A percentile compares a stretch with the other conserved stretches of the same genome.
phyloP scores from a whole-genome alignment of 2,888 invertebrate species.

The Tetranychus piercei region DNA sequence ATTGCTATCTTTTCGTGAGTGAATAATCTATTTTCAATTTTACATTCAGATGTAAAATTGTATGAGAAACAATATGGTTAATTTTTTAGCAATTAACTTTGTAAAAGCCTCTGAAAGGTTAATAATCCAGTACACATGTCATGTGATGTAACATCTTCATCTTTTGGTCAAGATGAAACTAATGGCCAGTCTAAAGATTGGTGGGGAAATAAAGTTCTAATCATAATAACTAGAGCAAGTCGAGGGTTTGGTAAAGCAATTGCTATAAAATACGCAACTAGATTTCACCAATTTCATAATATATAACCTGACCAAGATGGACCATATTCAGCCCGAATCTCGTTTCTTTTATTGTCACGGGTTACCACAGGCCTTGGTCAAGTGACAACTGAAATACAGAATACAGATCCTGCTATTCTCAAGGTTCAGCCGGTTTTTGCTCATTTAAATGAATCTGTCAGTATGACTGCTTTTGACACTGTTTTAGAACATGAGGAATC shows the following conservation, averaged over 20 bases:
- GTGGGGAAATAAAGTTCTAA: not conserved
- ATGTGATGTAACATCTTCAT: not conserved
- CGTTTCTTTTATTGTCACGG: conserved; percentile 11
- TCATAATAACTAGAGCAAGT: conserved; percentile 34
- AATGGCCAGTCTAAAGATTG: not conserved
- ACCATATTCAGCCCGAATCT: not conserved
- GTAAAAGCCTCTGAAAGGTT: too few species aligned
- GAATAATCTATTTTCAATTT: too few species aligned
- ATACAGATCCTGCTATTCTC: not conserved
- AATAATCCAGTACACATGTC: not conserved
- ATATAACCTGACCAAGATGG: not conserved
- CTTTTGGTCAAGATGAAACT: not conserved
- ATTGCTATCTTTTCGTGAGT: too few species aligned
- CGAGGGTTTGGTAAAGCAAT: conserved; percentile 33
- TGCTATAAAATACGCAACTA: conserved; percentile 29
- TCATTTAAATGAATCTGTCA: not conserved
- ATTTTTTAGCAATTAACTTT: too few species aligned
- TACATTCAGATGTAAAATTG: too few species aligned
- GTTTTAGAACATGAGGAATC: conserved; percentile 28
- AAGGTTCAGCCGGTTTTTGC: not conserved
- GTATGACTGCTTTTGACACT: not conserved
- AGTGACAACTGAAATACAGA: not conserved
- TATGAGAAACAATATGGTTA: too few species aligned
- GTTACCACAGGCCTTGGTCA: conserved; percentile 14
- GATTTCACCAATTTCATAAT: not conserved